Percentiles rank a stretch among this genome's conserved stretches.
phyloP scores from a whole-genome alignment of 2,113 vertebrate species.

The Planiliza haematocheilus region DNA sequence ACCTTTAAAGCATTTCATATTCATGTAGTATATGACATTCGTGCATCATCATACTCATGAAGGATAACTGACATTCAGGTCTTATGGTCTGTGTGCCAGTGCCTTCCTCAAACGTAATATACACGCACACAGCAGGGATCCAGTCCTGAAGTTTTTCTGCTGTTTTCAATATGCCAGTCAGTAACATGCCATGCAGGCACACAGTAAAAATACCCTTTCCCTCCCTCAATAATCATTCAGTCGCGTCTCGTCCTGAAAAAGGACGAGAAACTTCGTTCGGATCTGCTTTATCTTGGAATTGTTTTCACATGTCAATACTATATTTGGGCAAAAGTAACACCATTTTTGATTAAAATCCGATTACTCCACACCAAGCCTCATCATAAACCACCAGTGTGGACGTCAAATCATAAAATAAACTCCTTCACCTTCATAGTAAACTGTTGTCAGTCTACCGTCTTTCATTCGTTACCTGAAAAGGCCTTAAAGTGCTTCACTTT shows the following conservation, averaged over 20 bases:
- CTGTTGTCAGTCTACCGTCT: constrained; percentile 10
- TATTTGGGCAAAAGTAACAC: constrained; percentile 13
- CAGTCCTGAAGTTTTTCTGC: constrained; percentile 28
- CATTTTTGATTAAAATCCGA: constrained; percentile 16
- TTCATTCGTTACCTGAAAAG: constrained; percentile 55
- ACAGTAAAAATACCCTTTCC: constrained; percentile 28
- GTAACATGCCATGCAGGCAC: constrained; percentile 42
- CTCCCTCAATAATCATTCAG: constrained; percentile 28
- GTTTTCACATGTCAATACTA: constrained; percentile 18
- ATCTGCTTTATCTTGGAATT: constrained; percentile 20
- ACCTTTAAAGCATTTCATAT: constrained; percentile 70
- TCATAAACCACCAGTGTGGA: constrained; percentile 15
- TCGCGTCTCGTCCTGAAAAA: constrained; percentile 3
- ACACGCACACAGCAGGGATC: constrained; percentile 47
- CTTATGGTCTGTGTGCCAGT: constrained; percentile 47
- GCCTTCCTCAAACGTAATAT: constrained; percentile 29
- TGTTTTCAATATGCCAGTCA: constrained; percentile 31
- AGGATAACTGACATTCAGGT: constrained; percentile 57
- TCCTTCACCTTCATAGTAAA: constrained; percentile 36
- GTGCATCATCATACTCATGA: constrained; percentile 55
- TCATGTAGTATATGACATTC: constrained; percentile 45
- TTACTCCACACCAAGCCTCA: neutral
- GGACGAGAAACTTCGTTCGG: constrained; percentile 7
- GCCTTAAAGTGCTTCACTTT: constrained; percentile 76
- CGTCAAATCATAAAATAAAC: constrained; percentile 15